Conservation (phyloP, 2,113 vertebrate genomes). For the Genyomyrus donnyi region DNA sequence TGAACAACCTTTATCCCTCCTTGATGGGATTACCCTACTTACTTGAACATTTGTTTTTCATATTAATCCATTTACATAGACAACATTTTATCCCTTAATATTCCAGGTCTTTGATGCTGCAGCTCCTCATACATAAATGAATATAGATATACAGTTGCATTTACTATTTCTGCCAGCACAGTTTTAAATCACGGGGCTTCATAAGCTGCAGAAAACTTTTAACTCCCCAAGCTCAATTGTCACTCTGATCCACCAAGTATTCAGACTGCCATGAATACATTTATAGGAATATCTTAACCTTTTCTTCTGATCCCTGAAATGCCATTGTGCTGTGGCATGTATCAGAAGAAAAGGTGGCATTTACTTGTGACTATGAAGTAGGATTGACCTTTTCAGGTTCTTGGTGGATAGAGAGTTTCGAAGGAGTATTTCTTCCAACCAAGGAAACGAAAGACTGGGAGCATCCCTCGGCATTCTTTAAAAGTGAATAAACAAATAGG, state of each 20-base stretch:
- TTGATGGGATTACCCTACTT: constrained; percentile 18
- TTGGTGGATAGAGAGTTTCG: constrained; percentile 27
- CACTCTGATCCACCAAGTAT: constrained; percentile 16
- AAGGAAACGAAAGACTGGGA: background rate
- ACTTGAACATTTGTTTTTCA: constrained; percentile 18
- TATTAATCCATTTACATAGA: constrained; percentile 11
- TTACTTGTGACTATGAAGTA: constrained; percentile 39
- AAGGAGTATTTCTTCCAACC: constrained; percentile 23
- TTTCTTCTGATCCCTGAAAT: constrained; percentile 42
- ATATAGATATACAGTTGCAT: constrained; percentile 12
- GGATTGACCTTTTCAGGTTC: constrained; percentile 36
- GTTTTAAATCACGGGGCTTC: background rate
- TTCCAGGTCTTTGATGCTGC: constrained; percentile 19
- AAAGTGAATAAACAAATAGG: background rate
- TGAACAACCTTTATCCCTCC: background rate
- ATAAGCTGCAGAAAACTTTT: constrained; percentile 12
- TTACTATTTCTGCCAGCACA: constrained; percentile 8
- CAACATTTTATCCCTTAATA: constrained; percentile 12
- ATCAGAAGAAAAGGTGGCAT: constrained; percentile 40
- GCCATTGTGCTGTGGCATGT: constrained; percentile 36
- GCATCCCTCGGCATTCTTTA: constrained; percentile 13
- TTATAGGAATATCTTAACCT: constrained; percentile 41
- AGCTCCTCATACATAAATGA: constrained; percentile 21
- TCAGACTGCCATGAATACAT: constrained; percentile 22
- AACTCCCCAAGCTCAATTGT: constrained; percentile 7